Evolutionary conservation across 2,888 invertebrate species (phyloP).

Genomic region (Cryptus viduatorius): DNA sequence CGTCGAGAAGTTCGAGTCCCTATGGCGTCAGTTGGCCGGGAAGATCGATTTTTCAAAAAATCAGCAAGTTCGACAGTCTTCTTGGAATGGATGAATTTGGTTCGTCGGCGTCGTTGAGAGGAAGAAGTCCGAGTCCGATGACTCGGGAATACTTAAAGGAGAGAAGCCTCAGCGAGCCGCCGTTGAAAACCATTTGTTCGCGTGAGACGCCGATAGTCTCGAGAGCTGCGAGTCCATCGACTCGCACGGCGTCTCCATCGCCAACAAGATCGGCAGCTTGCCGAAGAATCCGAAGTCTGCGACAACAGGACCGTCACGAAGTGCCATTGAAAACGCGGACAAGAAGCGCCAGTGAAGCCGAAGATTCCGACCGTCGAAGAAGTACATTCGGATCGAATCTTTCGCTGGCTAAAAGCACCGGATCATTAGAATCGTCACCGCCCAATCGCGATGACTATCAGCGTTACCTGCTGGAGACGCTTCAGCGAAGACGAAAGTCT

Average conservation of each 20-base stretch:
- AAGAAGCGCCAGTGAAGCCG: conserved; percentile 89
- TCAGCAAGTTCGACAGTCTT: conserved; percentile 82
- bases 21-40: conserved; percentile 88
- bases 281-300: conserved; percentile 87
- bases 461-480: conserved; percentile 89
- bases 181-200: conserved; percentile 84
- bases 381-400: conserved; percentile 76
- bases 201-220: conserved; percentile 65
- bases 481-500: conserved; percentile 89
- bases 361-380: conserved; percentile 77
- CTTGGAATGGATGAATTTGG: conserved; percentile 82
- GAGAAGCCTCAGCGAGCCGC: conserved; percentile 89
- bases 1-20: conserved; percentile 86
- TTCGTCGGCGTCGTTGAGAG: conserved; percentile 78
- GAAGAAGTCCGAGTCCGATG: conserved; percentile 82
- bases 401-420: conserved; percentile 84
- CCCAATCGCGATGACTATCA: conserved; percentile 88
- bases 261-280: conserved; percentile 89
- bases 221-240: conserved; percentile 69
- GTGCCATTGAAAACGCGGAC: conserved; percentile 86
- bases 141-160: conserved; percentile 84
- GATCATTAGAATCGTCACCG: conserved; percentile 84
- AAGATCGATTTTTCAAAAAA: conserved; percentile 82
- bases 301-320: conserved; percentile 74
- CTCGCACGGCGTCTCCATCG: conserved; percentile 86